phyloP scores from a whole-genome alignment of 2,797 vertebrate genomes.

The Danionella dracula region DNA sequence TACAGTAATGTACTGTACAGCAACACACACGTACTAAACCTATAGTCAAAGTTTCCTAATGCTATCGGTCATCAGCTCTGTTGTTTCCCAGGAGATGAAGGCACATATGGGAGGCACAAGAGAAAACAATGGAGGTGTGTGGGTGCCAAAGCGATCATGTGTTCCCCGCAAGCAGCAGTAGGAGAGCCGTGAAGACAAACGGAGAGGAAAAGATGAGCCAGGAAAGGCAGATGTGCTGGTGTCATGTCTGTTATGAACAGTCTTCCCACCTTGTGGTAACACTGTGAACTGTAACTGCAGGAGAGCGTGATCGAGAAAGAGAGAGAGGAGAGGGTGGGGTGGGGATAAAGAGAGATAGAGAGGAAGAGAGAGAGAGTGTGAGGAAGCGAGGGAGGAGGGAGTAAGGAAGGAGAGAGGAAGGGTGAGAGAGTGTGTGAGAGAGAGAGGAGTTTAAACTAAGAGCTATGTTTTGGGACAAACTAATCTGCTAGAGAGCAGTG shows the following conservation, averaged over 20 bases:
- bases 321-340: constrained; percentile 48
- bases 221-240: constrained; percentile 54
- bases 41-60: constrained; percentile 28
- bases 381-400: constrained; percentile 25
- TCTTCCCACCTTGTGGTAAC: constrained; percentile 96
- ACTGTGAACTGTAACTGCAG: constrained; percentile 95
- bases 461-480: constrained; percentile 99
- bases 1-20: no score
- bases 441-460: constrained; percentile 95
- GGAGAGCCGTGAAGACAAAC: constrained; percentile 36
- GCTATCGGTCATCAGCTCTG: constrained; percentile 29
- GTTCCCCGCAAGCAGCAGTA: constrained; percentile 28
- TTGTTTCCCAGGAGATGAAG: neutral
- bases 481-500: constrained; percentile 97
- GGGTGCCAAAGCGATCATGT: constrained; percentile 21
- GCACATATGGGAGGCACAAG: neutral
- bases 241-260: constrained; percentile 81
- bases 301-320: constrained; percentile 58
- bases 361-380: constrained; percentile 43
- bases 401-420: constrained; percentile 29
- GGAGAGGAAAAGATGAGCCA: constrained; percentile 52
- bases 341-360: constrained; percentile 46
- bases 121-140: constrained; percentile 33
- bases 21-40: no score
- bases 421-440: constrained; percentile 48